Evolutionary conservation across 1,140 invertebrate genomes (phyloP), one percentile per base, ranked within the genome.

Genomic region (Dreissena rostriformis): DNA sequence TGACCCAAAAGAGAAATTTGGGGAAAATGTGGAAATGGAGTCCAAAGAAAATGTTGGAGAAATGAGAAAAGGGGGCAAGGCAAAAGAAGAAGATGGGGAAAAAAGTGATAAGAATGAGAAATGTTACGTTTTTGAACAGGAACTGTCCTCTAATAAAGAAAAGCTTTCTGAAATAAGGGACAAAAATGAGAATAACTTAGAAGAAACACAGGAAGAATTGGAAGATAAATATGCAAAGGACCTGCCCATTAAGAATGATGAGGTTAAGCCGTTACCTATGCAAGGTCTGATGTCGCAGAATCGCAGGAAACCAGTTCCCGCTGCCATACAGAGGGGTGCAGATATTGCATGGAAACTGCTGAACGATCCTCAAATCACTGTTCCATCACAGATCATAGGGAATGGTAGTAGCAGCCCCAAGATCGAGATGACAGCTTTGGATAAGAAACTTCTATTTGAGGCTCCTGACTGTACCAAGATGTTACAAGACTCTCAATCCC

Each of bases 311-410:
- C 65, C 66, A 12, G 19, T 57, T 14, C 24, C 78, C 11, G 70
- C 89, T 0, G 88, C 89, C 5, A 70, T 90, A 1, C 86, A 87
- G 51, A 74, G 86, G 19, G 89, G 88, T n/a, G 86, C 89, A 12
- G 91, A 91, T 53, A 74, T 91, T 52, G 90, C 91, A 10, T 89
- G 88, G 91, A 91, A 89, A 76, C 87, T 91, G 49, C 74, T 91
- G 24, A 82, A 87, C 49, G 87, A 90, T 82, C 86, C 88, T 10
- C 22, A 85, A 82, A 70, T 84, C 55, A 52, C 63, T 67, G 83
- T 72, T 61, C 82, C 86, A 8, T 11, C 71, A 12, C 82, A 57
- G 73, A 39, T 79, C 63, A 83, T 71, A 24, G 29, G 53, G 26
- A 83, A 49, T 55, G 74, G 79, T 0, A 28, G 71, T 12, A 66